Conservation (phyloP, 2,888 invertebrate species). For the Hirtodrosophila cameraria region DNA sequence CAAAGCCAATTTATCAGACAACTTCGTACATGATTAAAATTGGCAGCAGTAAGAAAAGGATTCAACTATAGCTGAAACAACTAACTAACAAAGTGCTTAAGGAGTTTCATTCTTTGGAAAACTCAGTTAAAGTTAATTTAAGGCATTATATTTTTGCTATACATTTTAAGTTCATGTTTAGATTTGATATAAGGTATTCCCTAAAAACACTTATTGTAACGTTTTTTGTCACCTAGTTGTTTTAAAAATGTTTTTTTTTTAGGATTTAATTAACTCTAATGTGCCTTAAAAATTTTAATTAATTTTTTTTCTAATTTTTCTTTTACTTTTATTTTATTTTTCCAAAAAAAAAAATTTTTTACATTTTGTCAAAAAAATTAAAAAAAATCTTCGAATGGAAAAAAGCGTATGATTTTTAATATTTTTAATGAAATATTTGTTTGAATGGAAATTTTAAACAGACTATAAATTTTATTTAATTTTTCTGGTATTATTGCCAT, state of each 20-base stretch:
- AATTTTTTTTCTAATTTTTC: not conserved
- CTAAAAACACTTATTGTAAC: too few species aligned
- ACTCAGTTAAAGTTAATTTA: not conserved
- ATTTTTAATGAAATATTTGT: too few species aligned
- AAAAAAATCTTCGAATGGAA: too few species aligned
- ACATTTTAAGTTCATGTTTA: not conserved
- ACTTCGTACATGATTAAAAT: slow-evolving; percentile 32
- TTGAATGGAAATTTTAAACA: too few species aligned
- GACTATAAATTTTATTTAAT: too few species aligned
- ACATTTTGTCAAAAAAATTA: not conserved
- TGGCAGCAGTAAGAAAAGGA: slow-evolving; percentile 30
- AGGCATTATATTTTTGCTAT: not conserved
- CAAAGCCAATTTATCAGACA: slow-evolving; percentile 46
- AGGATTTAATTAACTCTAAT: not conserved
- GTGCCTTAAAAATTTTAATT: not conserved
- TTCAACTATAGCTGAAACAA: slow-evolving; percentile 35
- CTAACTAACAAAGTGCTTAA: not conserved
- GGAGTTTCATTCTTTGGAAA: not conserved
- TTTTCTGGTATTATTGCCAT: too few species aligned
- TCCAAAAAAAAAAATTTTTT: not conserved
- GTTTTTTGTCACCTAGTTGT: not conserved
- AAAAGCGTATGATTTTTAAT: too few species aligned
- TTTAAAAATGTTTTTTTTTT: not conserved
- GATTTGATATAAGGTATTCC: too few species aligned
- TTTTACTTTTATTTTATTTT: not conserved